Base-by-base conservation (phyloP, 2,888 invertebrate species). In the Drosophila atripex region DNA sequence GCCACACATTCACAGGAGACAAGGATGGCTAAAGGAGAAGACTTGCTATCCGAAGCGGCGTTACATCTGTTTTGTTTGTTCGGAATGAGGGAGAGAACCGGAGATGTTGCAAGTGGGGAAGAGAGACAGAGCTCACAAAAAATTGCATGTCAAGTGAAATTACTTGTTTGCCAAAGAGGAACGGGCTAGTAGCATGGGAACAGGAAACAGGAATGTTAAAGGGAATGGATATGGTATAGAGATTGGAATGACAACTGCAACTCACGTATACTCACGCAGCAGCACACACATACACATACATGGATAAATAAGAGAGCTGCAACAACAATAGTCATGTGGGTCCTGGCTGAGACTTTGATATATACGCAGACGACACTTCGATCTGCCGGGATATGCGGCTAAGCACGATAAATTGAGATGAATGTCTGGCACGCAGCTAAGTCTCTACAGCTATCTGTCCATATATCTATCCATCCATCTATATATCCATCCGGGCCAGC, bases 141-240 rank as follows among this genome's bases (percentile, higher is more conserved):
- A 84, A 76, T 78, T 78, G 73, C 87, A 78, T 80, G 85, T 78
- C 85, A 88, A 84, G 88, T 78, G 76, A 80, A 86, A 76, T 88
- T 80, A 80, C 75, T 73, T 78, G 82, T 75, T 84, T 83, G 75
- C 71, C 69, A 54, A 71, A 65, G 54, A 59, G 78, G 39, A 61
- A 47, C 45, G 52, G 71, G 39, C 16, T 43, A 57, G 47, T 43
- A 25, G 45, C 18, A 23, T 23, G 14, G 35, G 21, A 35, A 8
- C 35, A 14, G 38, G 55, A 35, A 21, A 28, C 35, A 21, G 65
- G 50, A 18, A 41, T 32, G 64, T 49, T 46, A 45, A 32, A 45
- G 23, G 35, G 45, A 63, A 43, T 43, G 56, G 65, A 49, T 52
- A 18, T 25, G 16, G 55, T 25, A 55, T 43, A 38, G 16, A 41